Evolutionary conservation across 2,113 vertebrate species (phyloP).

Genomic region (Ivindomyrus marchei): DNA sequence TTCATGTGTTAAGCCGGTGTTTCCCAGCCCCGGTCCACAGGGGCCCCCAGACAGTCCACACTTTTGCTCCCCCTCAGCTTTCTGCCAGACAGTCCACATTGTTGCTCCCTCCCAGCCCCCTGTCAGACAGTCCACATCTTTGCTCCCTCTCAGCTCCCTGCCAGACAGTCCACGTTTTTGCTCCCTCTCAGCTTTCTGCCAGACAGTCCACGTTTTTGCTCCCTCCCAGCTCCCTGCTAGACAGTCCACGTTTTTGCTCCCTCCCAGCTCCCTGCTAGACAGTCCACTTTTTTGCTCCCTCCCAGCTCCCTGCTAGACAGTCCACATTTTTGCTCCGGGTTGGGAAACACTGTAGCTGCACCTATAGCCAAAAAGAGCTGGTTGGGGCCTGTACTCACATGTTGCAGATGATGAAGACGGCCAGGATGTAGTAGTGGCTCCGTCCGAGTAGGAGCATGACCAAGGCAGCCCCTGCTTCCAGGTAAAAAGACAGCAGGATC

Average conservation of each 20-base stretch:
- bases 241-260: too few species aligned
- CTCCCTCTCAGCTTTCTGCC: too few species aligned
- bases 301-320: too few species aligned
- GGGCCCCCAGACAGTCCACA: background rate
- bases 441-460: constrained; percentile 71
- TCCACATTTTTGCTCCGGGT: background rate
- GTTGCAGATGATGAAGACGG: constrained; percentile 70
- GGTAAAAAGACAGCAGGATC: constrained; percentile 76
- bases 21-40: background rate
- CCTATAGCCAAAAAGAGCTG: background rate
- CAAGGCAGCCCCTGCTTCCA: constrained; percentile 64
- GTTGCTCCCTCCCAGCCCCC: background rate
- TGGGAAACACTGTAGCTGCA: background rate
- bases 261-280: too few species aligned
- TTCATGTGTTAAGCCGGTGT: background rate
- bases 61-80: background rate
- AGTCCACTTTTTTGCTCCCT: too few species aligned
- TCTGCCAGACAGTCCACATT: too few species aligned
- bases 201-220: background rate
- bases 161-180: too few species aligned
- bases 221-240: too few species aligned
- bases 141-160: too few species aligned
- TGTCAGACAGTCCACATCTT: too few species aligned
- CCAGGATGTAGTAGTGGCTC: constrained; percentile 67
- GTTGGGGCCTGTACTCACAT: constrained; percentile 61